Conservation (phyloP, 2,888 invertebrate genomes). For the Amiota mariae region DNA sequence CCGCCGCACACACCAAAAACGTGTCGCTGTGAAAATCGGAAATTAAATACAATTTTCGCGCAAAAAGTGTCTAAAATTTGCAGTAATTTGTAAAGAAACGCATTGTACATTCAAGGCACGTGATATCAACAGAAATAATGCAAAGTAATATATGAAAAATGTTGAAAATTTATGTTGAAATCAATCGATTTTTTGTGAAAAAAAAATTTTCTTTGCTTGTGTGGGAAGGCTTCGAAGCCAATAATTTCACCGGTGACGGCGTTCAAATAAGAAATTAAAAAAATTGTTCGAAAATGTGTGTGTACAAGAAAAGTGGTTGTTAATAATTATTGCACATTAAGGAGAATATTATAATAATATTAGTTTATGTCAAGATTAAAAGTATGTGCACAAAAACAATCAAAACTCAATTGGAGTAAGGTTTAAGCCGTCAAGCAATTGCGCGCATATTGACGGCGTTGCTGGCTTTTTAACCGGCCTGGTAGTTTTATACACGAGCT, state of each 20-base stretch:
- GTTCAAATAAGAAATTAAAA: not conserved
- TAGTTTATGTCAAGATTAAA: too few species aligned
- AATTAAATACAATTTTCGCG: slow-evolving; percentile 66
- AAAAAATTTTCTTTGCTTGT: slow-evolving; percentile 50
- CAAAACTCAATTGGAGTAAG: not conserved
- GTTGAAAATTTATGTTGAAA: slow-evolving; percentile 54
- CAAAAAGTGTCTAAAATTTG: slow-evolving; percentile 66
- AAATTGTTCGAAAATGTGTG: not conserved
- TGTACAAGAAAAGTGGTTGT: too few species aligned
- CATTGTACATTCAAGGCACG: slow-evolving; percentile 59
- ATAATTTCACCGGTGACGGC: not conserved
- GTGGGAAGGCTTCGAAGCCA: slow-evolving; percentile 12
- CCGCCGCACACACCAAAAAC: slow-evolving; percentile 73
- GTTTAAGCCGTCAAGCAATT: slow-evolving; percentile 24
- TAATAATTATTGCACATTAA: too few species aligned
- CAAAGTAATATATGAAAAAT: slow-evolving; percentile 68
- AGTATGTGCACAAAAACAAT: not conserved
- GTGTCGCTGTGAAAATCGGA: slow-evolving; percentile 73
- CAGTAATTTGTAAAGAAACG: slow-evolving; percentile 59
- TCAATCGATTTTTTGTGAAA: slow-evolving; percentile 70
- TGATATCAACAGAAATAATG: slow-evolving; percentile 59
- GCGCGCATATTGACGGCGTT: slow-evolving; percentile 42
- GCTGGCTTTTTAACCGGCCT: slow-evolving; percentile 59
- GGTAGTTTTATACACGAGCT: slow-evolving; percentile 49
- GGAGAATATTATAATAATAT: too few species aligned